phyloP scores from a whole-genome alignment of 2,888 invertebrate species.

The Theretra japonica region DNA sequence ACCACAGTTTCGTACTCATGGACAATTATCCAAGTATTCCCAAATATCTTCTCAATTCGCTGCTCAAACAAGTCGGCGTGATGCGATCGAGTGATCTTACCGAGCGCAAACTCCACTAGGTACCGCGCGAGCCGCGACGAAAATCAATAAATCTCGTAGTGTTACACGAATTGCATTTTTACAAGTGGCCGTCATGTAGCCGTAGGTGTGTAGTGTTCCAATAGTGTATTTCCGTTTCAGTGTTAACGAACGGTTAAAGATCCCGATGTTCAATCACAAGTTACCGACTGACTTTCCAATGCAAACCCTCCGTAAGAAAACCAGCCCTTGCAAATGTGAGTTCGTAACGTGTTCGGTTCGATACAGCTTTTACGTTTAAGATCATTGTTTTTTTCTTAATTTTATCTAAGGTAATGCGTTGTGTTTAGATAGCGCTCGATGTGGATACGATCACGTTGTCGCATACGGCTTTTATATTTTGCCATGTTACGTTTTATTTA shows the following conservation, averaged over 20 bases:
- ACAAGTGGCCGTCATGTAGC: constrained; percentile 53
- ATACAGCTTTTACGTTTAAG: constrained; percentile 52
- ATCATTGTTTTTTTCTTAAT: constrained; percentile 53
- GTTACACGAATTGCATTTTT: constrained; percentile 62
- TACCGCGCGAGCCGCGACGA: constrained; percentile 57
- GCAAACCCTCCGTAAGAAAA: constrained; percentile 97
- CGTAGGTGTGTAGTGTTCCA: constrained; percentile 61
- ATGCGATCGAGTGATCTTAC: constrained; percentile 14
- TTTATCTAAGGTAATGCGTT: constrained; percentile 60
- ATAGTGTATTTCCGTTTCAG: constrained; percentile 78
- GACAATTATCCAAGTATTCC: constrained; percentile 19
- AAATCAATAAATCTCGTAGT: constrained; percentile 76
- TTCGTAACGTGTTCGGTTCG: constrained; percentile 67
- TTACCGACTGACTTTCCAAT: constrained; percentile 87
- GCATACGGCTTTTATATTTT: constrained; percentile 76
- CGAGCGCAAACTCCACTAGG: constrained; percentile 33
- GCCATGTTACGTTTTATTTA: constrained; percentile 55
- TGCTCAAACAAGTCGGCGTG: constrained; percentile 28
- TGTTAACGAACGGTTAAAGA: constrained; percentile 63
- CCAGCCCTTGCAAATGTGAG: constrained; percentile 97
- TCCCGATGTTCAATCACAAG: constrained; percentile 85
- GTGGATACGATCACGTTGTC: constrained; percentile 64
- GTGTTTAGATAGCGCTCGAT: constrained; percentile 74
- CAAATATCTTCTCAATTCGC: constrained; percentile 12
- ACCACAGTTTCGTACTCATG: constrained; percentile 28